A percentile compares a stretch with the other conserved stretches of the same genome.
These are phyloP conservation scores for Drosophila repletoides DNA, from an alignment of 1,140 invertebrate genomes.

Conservation along the genomic window DNA sequence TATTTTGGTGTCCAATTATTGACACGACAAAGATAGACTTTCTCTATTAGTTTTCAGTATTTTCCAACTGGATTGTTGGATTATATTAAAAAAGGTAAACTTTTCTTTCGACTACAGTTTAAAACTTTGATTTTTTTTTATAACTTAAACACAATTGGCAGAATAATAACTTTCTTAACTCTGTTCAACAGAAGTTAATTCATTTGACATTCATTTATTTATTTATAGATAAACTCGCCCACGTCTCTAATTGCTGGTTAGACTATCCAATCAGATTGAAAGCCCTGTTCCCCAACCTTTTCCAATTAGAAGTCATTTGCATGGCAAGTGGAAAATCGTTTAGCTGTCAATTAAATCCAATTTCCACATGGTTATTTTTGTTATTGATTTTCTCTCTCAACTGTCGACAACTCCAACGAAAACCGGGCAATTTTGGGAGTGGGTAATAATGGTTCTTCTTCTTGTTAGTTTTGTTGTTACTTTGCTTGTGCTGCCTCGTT, in stretches of 20 bases:
- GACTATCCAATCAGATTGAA: constrained; percentile 30
- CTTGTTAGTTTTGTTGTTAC: constrained; percentile 5
- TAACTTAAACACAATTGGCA: no score
- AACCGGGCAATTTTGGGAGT: constrained; percentile 25
- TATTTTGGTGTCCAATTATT: no score
- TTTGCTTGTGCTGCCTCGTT: neutral
- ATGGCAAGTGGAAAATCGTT: constrained; percentile 71
- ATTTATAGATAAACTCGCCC: neutral
- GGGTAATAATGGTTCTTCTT: neutral
- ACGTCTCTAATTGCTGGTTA: constrained; percentile 51
- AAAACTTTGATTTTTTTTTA: no score
- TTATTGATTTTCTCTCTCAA: constrained; percentile 65
- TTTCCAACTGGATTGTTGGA: no score
- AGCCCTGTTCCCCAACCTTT: constrained; percentile 1
- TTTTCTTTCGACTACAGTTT: no score
- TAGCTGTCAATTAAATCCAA: constrained; percentile 79
- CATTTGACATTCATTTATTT: neutral
- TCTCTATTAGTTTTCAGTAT: no score
- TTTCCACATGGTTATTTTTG: constrained; percentile 62
- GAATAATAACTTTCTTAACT: no score
- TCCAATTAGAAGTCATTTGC: constrained; percentile 61
- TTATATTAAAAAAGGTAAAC: no score
- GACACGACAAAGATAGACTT: no score
- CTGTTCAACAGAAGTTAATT: neutral
- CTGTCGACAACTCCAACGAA: no score